Evolutionary conservation across 2,888 invertebrate species (phyloP), one percentile per base, ranked within the genome.

Genomic region (Sinotaia quadrata): DNA sequence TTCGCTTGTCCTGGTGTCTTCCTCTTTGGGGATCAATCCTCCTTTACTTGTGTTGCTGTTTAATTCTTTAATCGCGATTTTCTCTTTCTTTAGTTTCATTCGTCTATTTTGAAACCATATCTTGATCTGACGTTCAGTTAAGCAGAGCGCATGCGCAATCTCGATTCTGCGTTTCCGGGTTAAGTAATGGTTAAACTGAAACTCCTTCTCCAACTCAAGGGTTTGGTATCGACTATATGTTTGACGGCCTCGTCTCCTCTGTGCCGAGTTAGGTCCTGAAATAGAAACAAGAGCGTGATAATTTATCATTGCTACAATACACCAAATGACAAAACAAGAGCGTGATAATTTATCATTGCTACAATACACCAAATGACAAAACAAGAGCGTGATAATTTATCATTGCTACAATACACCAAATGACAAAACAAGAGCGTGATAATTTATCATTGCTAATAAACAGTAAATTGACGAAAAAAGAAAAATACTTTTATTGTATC

Each of bases 1-100:
- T 36, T 72, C 72, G 27, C 68, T 68, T 47, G 24, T 27, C 3
- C 56, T 29, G 3, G 49, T 27, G 27, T 70, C 70, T 8, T 68
- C 65, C 44, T 73, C 70, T 37, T 73, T 70, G 33, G 65, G 68
- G 61, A 70, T 60, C 36, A 65, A 68, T 10, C 56, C 56, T 24
- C 60, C 18, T 31, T 67, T 67, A 49, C 69, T 69, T 24, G 41
- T 59, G 57, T 49, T 73, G n/a, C n/a, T n/a, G 68, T 73, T 73
- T 10, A 73, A 58, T 33, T 73, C 73, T 47, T 73, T 69, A 47
- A 73, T 73, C 31, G 73, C 73, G 29, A 73, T 59, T 47, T 73
- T 73, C 57, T 97, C 97, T 90, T 97, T 97, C 93, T 97, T 97
- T 95, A 96, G 96, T 91, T 97, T 97, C 97, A 97, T 97, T 89